Base-by-base conservation (phyloP, 2,888 invertebrate genomes). In the Eumerus sabulonum region DNA sequence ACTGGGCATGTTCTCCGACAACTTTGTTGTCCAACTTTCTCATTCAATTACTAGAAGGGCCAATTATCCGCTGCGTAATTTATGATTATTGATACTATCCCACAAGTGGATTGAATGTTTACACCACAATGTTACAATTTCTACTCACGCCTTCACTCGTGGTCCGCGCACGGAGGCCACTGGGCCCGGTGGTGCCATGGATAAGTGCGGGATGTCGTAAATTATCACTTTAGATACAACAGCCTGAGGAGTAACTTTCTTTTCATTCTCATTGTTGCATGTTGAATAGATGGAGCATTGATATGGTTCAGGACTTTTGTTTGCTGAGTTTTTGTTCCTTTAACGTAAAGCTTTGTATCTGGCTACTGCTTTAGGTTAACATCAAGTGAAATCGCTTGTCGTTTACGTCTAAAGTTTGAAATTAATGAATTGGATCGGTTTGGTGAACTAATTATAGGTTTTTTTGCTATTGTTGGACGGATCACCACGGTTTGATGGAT, bases 381-480 rank as follows among this genome's bases (percentile, higher is more conserved):
- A 35, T 47, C 9, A 42, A 67, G 73, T 63, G 79, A 74, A 79
- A 79, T 70, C 68, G 64, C 54, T 60, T 68, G 54, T 60, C 56
- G 64, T 48, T 64, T 57, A 76, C 70, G 63, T 70, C 27, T 27
- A 7, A 7, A 54, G 76, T 70, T 64, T 70, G 71, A 59, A 79
- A 59, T 68, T 63, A 79, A 68, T 79, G 77, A 68, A 72, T 72
- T 73, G 59, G 67, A 73, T 73, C 73, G 35, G 73, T 79, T 50
- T 73, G 77, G 63, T 68, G 67, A 73, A 79, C 77, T 79, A 73
- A 79, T 79, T 79, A 68, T 64, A 16, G 54, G 67, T 5, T 45
- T 59, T 64, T 64, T 57, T 47, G 27, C 27, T 64, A 36, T 19
- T 48, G 47, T 57, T 51, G 13, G 56, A 71, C 60, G 16, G 70